Base-by-base conservation (phyloP, 1,140 invertebrate genomes). In the Listronotus oregonensis region DNA sequence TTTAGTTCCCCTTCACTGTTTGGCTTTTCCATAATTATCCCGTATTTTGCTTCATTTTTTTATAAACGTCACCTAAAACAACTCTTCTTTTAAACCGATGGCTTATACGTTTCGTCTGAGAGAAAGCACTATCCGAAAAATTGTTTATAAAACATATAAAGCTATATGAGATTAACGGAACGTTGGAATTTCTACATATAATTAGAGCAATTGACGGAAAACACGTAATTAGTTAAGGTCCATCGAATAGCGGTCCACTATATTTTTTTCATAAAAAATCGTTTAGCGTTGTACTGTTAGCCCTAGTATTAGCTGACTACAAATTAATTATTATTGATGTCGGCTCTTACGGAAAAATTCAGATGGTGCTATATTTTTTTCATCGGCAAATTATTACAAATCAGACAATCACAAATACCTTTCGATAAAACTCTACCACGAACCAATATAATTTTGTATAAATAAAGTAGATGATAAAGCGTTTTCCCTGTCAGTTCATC, bases 401-500 rank as follows among this genome's bases (percentile, higher is more conserved):
- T 2, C 9, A 27, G 5, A 27, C 21, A 27, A 27, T 27, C 5
- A 27, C 21, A 27, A 4, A 54, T 54, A 34, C 3, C 51, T 10
- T 14, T 1, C 10, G 18, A 54, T 3, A 31, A 54, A 62, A 7
- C 15, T 32, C 14, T 51, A 32, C 55, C 63, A 37, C 40, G 49
- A 46, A 58, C 56, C 31, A 56, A 44, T 42, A 64, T 27, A 5
- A 27, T 5, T 27, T 27, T 27, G 5, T 27, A 3, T 27, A 27
- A 73, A 74, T 80, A 44, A 76, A 70, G 71, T 81, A 34, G 81
- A 73, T 43, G 81, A 84, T 75, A 78, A 77, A 58, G 80, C 79
- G 34, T 84, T 83, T 73, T 69, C 77, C 44, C 68, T 82, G 27
- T 71, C 66, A 39, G 18, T 51, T 49, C 76, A 78, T 63, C 61